These are phyloP conservation scores for Drosophila subquinaria DNA, from an alignment of 2,888 invertebrate genomes.

Conservation along the genomic window DNA sequence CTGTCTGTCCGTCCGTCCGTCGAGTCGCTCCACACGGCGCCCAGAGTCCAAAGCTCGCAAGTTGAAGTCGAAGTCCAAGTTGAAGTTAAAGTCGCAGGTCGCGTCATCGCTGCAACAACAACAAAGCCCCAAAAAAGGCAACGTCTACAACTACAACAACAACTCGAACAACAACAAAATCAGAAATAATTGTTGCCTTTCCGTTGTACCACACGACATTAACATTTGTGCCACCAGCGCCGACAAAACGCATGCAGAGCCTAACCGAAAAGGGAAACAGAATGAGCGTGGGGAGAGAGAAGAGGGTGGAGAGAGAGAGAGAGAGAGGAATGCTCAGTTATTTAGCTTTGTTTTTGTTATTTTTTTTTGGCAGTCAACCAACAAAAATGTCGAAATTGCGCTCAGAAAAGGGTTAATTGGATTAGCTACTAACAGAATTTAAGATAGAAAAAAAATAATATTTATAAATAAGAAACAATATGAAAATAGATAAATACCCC, in stretches of 20 bases:
- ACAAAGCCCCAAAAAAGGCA: conserved; percentile 26
- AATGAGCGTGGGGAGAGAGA: background rate
- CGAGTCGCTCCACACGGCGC: conserved; percentile 5
- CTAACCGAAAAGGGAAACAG: background rate
- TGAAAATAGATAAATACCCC: background rate
- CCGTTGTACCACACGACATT: conserved; percentile 60
- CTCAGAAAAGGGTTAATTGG: conserved; percentile 6
- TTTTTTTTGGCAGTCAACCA: conserved; percentile 49
- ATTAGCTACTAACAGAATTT: background rate
- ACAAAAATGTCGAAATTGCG: conserved; percentile 33
- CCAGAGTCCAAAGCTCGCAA: conserved; percentile 24
- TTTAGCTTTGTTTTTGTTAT: conserved; percentile 18
- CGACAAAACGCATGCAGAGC: conserved; percentile 44
- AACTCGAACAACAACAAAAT: conserved; percentile 24
- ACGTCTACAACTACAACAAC: conserved; percentile 14
- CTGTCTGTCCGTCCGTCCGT: background rate
- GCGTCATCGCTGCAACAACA: conserved; percentile 31
- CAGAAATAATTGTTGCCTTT: conserved; percentile 47
- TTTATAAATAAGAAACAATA: background rate
- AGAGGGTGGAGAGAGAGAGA: conserved; percentile 3
- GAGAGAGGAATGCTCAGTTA: conserved; percentile 31
- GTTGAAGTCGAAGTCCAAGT: conserved; percentile 31
- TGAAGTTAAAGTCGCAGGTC: conserved; percentile 41
- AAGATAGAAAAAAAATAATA: background rate
- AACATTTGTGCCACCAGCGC: conserved; percentile 70